phyloP scores from a whole-genome alignment of 2,113 vertebrate species.

The Arothron firmamentum region DNA sequence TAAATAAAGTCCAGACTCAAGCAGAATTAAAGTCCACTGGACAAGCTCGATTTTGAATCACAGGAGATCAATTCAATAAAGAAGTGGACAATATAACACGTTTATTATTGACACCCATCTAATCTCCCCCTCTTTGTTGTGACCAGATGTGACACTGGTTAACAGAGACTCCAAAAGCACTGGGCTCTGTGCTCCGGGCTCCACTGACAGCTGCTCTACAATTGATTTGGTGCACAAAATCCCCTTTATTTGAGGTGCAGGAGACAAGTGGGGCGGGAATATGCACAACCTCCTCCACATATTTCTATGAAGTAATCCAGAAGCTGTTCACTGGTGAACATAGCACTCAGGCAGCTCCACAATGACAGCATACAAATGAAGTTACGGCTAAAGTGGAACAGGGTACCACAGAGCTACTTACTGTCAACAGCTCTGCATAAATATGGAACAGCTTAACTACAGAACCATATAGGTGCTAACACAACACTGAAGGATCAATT shows the following conservation, averaged over 20 bases:
- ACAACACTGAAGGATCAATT: conserved; percentile 24
- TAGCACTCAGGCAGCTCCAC: conserved; percentile 41
- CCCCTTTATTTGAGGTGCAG: conserved; percentile 39
- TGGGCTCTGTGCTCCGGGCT: conserved; percentile 1
- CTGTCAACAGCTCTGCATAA: conserved; percentile 46
- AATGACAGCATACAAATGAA: conserved; percentile 61
- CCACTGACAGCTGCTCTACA: conserved; percentile 19
- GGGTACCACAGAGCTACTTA: conserved; percentile 40
- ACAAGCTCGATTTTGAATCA: conserved; percentile 11
- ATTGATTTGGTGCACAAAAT: conserved; percentile 46
- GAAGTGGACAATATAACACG: conserved; percentile 1
- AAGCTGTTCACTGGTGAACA: conserved; percentile 53
- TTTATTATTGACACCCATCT: conserved; percentile 26
- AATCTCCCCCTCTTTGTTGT: conserved; percentile 7
- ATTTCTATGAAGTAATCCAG: conserved; percentile 55
- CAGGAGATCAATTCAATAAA: conserved; percentile 8
- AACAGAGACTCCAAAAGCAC: conserved; percentile 13
- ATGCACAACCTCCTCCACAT: conserved; percentile 41
- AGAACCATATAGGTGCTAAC: conserved; percentile 30
- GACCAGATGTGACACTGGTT: conserved; percentile 13
- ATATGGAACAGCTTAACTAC: conserved; percentile 44
- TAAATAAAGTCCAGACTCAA: conserved; percentile 27
- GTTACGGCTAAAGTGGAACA: conserved; percentile 50
- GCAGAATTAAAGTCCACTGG: conserved; percentile 6
- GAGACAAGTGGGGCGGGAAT: conserved; percentile 21